Evolutionary conservation across 2,797 vertebrate genomes (phyloP).

Genomic region (Microctenopoma lineatum): DNA sequence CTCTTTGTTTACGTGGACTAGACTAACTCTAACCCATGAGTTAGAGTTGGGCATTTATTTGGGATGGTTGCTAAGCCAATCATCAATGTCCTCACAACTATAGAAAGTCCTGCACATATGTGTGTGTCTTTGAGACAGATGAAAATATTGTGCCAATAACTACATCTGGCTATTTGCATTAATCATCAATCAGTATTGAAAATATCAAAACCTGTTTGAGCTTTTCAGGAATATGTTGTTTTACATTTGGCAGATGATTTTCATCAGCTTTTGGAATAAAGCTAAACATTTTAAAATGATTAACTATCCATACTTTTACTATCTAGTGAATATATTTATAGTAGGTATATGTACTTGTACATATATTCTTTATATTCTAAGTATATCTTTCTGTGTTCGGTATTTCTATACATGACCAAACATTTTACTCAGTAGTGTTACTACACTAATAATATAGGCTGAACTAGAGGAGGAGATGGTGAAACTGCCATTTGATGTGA

Average conservation of each 20-base stretch:
- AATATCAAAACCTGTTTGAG: conserved; percentile 22
- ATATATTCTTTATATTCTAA: too few species aligned
- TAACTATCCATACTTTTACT: not conserved
- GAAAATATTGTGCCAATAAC: conserved; percentile 46
- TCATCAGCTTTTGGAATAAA: conserved; percentile 70
- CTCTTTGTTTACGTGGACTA: conserved; percentile 9
- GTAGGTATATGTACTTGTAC: too few species aligned
- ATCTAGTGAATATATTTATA: not conserved
- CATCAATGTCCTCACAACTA: not conserved
- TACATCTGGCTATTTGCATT: conserved; percentile 22
- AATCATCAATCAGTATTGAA: conserved; percentile 5
- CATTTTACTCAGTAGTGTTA: too few species aligned
- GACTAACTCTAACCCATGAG: too few species aligned
- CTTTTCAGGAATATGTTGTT: conserved; percentile 55
- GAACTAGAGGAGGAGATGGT: too few species aligned
- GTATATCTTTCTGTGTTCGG: too few species aligned
- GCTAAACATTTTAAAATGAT: conserved; percentile 40
- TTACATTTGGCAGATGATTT: conserved; percentile 53
- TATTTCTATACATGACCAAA: too few species aligned
- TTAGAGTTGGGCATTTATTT: too few species aligned
- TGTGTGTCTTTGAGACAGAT: not conserved
- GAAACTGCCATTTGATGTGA: too few species aligned
- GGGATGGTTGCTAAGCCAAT: not conserved
- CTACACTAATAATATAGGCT: too few species aligned
- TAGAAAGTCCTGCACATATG: not conserved